Evolutionary conservation across 2,888 invertebrate genomes (phyloP).

Genomic region (Mesorhabditis spiculigera): DNA sequence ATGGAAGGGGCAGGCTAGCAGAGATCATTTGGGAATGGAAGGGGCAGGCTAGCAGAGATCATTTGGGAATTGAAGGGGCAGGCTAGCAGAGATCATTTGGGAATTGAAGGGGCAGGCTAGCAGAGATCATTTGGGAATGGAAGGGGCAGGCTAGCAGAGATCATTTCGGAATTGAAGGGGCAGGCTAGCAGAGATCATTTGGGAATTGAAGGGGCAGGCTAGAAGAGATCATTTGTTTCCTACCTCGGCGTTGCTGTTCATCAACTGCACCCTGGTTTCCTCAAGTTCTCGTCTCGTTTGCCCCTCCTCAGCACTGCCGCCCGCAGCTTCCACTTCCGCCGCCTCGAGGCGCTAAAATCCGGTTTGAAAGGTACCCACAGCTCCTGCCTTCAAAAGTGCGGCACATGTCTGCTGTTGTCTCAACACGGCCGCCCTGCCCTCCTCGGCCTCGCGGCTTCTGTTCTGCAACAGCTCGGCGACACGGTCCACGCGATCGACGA

Average conservation of each 20-base stretch:
- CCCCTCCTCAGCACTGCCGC: slow-evolving; percentile 4
- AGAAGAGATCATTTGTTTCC: no score
- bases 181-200: no score
- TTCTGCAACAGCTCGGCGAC: slow-evolving; percentile 12
- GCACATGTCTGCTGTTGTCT: background rate
- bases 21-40: no score
- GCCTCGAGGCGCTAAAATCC: slow-evolving; percentile 24
- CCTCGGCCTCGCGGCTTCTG: slow-evolving; percentile 20
- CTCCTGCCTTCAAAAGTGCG: background rate
- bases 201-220: no score
- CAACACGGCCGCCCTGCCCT: slow-evolving; percentile 15
- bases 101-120: no score
- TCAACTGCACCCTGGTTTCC: slow-evolving; percentile 2
- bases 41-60: no score
- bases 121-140: no score
- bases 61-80: no score
- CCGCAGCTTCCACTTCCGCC: slow-evolving; percentile 17
- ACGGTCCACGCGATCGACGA: background rate
- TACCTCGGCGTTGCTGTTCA: background rate
- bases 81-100: no score
- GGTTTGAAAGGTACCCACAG: slow-evolving; percentile 17
- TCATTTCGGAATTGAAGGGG: no score
- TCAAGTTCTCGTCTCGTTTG: background rate
- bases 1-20: no score
- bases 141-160: no score